Evolutionary conservation across 2,113 vertebrate species (phyloP).

Genomic region (Sarotherodon lohbergeri): DNA sequence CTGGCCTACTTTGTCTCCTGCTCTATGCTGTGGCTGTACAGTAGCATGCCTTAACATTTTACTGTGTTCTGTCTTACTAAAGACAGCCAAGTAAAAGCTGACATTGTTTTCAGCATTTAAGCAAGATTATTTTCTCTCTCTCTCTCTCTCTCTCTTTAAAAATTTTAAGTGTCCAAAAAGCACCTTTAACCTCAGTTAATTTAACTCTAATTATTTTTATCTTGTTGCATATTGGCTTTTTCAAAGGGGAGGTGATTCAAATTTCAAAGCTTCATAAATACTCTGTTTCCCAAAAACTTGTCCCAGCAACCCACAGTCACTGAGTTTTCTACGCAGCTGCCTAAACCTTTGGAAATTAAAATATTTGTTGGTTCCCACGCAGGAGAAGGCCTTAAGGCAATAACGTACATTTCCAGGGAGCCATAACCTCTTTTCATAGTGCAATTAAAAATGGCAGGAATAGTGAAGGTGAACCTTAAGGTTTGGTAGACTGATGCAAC

Average conservation of each 20-base stretch:
- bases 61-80: background rate
- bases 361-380: background rate
- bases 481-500: background rate
- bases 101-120: background rate
- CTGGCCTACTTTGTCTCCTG: background rate
- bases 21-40: background rate
- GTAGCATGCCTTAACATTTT: background rate
- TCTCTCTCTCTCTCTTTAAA: background rate
- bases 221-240: no score
- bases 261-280: background rate
- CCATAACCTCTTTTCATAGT: background rate
- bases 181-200: background rate
- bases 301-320: background rate
- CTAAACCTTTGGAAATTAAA: background rate
- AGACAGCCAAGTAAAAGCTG: background rate
- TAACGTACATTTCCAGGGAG: background rate
- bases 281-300: background rate
- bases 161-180: fast-evolving
- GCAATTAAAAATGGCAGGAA: fast-evolving
- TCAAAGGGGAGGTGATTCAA: background rate
- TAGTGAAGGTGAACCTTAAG: background rate
- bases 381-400: background rate
- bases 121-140: background rate
- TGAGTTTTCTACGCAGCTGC: background rate
- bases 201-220: background rate